Percentiles rank a stretch among this genome's conserved stretches.
Conservation (phyloP, 2,888 invertebrate species). For the Agrotis exclamationis region DNA sequence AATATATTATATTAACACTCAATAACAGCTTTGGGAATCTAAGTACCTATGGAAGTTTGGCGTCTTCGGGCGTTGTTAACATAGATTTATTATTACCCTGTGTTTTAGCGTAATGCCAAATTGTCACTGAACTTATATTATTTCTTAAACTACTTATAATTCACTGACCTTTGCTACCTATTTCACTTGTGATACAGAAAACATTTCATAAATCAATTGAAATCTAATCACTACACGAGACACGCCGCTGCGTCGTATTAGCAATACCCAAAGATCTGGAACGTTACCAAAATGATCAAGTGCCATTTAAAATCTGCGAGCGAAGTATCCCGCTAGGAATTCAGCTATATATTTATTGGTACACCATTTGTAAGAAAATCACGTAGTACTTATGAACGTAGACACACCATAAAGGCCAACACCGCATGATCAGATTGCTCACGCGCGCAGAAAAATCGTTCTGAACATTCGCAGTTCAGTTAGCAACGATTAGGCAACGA, state of each 20-base stretch:
- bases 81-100: neutral
- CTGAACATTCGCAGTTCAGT: constrained; percentile 46
- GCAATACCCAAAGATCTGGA: constrained; percentile 26
- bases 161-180: neutral
- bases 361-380: constrained; percentile 56
- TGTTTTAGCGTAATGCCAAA: constrained; percentile 11
- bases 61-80: neutral
- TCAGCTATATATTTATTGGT: constrained; percentile 47
- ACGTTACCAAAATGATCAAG: constrained; percentile 43
- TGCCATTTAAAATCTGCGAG: constrained; percentile 55
- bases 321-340: constrained; percentile 27
- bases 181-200: neutral
- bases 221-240: neutral
- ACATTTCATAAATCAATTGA: neutral
- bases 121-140: neutral
- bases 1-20: constrained; percentile 6
- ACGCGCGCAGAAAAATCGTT: constrained; percentile 44
- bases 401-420: constrained; percentile 45
- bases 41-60: constrained; percentile 5
- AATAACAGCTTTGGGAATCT: constrained; percentile 3
- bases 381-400: constrained; percentile 50
- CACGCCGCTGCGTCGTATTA: constrained; percentile 18
- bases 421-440: constrained; percentile 52
- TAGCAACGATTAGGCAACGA: constrained; percentile 41
- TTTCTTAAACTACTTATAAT: neutral